Conservation (phyloP, 2,797 vertebrate genomes). For the Pterois miles region DNA sequence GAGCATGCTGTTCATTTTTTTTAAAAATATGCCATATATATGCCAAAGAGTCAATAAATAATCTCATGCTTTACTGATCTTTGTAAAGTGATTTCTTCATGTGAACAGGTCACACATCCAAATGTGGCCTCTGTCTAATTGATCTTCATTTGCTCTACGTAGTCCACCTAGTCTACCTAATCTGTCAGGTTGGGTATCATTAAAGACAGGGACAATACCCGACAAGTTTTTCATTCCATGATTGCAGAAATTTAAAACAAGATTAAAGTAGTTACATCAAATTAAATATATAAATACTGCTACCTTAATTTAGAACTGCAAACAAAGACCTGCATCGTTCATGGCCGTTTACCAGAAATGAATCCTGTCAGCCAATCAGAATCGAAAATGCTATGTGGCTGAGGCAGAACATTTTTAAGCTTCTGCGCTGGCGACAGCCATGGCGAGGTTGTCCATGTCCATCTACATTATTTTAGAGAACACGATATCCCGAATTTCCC, state of each 20-base stretch:
- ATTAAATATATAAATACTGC: not conserved
- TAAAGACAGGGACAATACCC: not conserved
- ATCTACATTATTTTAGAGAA: too few species aligned
- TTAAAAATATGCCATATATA: not conserved
- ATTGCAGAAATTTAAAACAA: not conserved
- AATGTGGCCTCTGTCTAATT: not conserved
- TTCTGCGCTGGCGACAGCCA: too few species aligned
- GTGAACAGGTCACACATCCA: not conserved
- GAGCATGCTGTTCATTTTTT: not conserved
- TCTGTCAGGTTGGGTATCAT: not conserved
- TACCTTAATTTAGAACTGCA: not conserved
- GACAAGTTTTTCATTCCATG: not conserved
- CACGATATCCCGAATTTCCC: too few species aligned
- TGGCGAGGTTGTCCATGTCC: too few species aligned
- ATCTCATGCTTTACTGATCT: not conserved
- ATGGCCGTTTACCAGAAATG: not conserved
- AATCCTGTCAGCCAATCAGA: not conserved
- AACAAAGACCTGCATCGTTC: not conserved
- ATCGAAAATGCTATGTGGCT: not conserved
- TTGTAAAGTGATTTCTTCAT: not conserved
- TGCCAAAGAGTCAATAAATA: conserved; percentile 44
- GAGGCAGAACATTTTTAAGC: not conserved
- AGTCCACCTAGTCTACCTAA: not conserved
- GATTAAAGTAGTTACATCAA: not conserved
- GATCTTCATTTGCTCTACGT: not conserved